A percentile compares a stretch with the other conserved stretches of the same genome.
Conservation (phyloP, 2,113 vertebrate genomes). For the Passer montanus region DNA sequence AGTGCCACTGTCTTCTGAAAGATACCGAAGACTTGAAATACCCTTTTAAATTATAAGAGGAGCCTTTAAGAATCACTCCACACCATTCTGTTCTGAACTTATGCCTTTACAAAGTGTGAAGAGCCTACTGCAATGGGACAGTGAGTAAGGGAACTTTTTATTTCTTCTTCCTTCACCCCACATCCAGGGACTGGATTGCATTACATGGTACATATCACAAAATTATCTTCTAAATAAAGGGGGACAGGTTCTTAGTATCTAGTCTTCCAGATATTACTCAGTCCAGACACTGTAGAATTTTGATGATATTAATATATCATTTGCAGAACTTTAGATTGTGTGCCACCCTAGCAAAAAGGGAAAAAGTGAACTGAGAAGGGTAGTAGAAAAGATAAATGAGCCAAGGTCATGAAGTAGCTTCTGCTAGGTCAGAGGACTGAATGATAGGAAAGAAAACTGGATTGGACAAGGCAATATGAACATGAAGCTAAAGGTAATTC, state of each 20-base stretch:
- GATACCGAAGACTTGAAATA: not conserved
- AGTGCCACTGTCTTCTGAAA: not conserved
- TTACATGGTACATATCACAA: not conserved
- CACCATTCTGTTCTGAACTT: not conserved
- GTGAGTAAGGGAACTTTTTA: not conserved
- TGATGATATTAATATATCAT: not conserved
- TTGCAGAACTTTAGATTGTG: not conserved
- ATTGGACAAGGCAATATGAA: slow-evolving; percentile 10
- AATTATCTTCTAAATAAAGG: not conserved
- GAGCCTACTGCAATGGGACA: not conserved
- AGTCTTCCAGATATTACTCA: not conserved
- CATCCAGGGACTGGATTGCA: not conserved
- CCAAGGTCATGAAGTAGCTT: not conserved
- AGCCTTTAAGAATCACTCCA: not conserved
- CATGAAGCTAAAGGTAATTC: not conserved
- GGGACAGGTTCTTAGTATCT: not conserved
- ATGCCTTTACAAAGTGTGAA: not conserved
- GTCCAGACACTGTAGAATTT: not conserved
- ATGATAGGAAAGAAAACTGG: not conserved
- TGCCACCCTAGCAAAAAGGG: not conserved
- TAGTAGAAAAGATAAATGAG: not conserved
- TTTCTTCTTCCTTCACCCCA: not conserved
- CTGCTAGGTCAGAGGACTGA: not conserved
- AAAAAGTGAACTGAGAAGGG: not conserved
- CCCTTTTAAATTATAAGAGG: not conserved